phyloP scores from a whole-genome alignment of 2,797 vertebrate species.

The Syngnathus acus region DNA sequence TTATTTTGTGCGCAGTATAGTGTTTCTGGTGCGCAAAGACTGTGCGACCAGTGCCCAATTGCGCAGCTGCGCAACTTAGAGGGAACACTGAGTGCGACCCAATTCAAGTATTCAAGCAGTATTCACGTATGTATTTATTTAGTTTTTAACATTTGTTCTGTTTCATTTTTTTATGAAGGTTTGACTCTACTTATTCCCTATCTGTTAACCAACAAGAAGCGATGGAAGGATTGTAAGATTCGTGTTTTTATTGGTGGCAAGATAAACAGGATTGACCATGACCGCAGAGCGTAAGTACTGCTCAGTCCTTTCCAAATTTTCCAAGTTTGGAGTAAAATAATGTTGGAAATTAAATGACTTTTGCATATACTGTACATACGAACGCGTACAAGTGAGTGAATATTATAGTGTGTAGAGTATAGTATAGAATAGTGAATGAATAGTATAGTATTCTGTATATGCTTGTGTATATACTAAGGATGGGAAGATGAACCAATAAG shows the following conservation, averaged over 20 bases:
- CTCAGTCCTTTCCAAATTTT: neutral
- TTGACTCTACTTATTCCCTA: slow-evolving; percentile 94
- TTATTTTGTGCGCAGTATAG: too few relatives aligned
- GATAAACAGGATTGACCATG: slow-evolving; percentile 97
- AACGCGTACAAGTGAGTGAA: too few relatives aligned
- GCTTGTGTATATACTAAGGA: too few relatives aligned
- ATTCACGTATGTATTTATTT: neutral
- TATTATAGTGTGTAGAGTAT: too few relatives aligned
- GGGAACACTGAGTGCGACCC: too few relatives aligned
- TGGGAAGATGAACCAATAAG: too few relatives aligned
- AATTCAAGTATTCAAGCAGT: too few relatives aligned
- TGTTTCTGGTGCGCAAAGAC: too few relatives aligned
- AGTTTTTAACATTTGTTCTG: neutral
- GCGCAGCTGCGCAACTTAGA: too few relatives aligned
- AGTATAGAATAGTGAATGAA: too few relatives aligned
- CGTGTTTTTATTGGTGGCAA: slow-evolving; percentile 97
- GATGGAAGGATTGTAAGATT: slow-evolving; percentile 96
- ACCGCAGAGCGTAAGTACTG: slow-evolving; percentile 87
- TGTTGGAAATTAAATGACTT: neutral
- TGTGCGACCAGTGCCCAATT: too few relatives aligned
- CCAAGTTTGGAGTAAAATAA: neutral
- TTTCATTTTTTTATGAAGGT: slow-evolving; percentile 59
- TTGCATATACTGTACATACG: neutral
- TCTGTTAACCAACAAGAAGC: slow-evolving; percentile 94
- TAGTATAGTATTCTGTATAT: too few relatives aligned